phyloP scores from a whole-genome alignment of 2,797 vertebrate species.

The Sparidentex hasta region DNA sequence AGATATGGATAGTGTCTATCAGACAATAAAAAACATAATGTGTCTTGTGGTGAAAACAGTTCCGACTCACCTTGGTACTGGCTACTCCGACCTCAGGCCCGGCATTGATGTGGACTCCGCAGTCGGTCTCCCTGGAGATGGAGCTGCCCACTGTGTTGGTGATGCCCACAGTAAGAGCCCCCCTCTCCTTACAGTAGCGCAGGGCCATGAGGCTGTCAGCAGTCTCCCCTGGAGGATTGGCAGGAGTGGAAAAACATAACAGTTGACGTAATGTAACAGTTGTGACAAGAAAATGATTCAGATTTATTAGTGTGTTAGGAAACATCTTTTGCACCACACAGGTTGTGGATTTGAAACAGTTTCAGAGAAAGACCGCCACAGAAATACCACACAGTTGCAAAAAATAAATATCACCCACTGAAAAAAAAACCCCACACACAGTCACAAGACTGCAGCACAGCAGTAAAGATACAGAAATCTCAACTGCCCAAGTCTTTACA shows the following conservation, averaged over 20 bases:
- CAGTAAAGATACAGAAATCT: constrained; percentile 5
- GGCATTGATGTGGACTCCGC: constrained; percentile 98
- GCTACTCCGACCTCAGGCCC: constrained; percentile 98
- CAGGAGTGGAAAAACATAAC: constrained; percentile 24
- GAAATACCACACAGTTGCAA: constrained; percentile 7
- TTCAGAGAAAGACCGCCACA: constrained; percentile 6
- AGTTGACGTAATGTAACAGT: constrained; percentile 19
- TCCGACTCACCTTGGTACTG: constrained; percentile 92
- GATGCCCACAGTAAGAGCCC: constrained; percentile 95
- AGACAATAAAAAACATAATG: neutral
- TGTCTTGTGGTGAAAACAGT: constrained; percentile 5
- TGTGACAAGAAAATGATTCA: constrained; percentile 14
- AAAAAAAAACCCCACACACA: neutral
- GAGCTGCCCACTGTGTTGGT: constrained; percentile 99
- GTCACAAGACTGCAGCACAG: neutral
- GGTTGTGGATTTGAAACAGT: constrained; percentile 25
- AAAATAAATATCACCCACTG: neutral
- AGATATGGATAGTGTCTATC: neutral
- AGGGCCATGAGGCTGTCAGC: constrained; percentile 97
- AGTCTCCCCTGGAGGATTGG: constrained; percentile 90
- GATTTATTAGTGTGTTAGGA: constrained; percentile 38
- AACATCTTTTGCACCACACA: constrained; percentile 22
- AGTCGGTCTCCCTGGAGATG: constrained; percentile 97
- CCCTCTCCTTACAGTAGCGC: constrained; percentile 95
- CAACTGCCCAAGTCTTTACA: neutral